These are phyloP conservation scores for Noctua janthina DNA, from an alignment of 2,888 invertebrate species.

Conservation along the genomic window DNA sequence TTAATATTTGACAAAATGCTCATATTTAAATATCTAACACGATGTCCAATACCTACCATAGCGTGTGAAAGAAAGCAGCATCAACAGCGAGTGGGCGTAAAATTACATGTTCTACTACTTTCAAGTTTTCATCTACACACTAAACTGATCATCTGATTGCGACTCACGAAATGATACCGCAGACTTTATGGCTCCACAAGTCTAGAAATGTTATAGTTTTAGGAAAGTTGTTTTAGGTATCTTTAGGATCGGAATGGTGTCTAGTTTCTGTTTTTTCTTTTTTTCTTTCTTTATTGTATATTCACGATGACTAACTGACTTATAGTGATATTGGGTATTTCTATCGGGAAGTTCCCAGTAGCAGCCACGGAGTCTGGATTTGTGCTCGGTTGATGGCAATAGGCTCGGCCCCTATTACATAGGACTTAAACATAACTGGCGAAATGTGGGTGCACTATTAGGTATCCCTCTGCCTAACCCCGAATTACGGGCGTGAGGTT, in stretches of 20 bases:
- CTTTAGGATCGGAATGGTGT: constrained; percentile 25
- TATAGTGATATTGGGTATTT: too few relatives aligned
- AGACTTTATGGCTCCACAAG: constrained; percentile 40
- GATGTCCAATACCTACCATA: not conserved
- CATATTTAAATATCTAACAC: constrained; percentile 3
- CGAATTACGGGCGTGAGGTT: too few relatives aligned
- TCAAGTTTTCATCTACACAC: constrained; percentile 45
- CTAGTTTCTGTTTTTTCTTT: constrained; percentile 22
- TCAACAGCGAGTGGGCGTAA: constrained; percentile 21
- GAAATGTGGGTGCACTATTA: too few relatives aligned
- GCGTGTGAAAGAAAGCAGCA: constrained; percentile 48
- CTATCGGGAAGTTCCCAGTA: too few relatives aligned
- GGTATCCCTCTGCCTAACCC: too few relatives aligned
- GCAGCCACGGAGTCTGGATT: too few relatives aligned
- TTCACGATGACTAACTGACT: not conserved
- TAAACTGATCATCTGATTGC: constrained; percentile 44
- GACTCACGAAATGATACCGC: constrained; percentile 31
- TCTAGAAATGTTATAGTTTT: constrained; percentile 40
- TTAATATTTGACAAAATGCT: not conserved
- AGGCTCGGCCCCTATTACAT: too few relatives aligned
- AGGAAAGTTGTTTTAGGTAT: constrained; percentile 37
- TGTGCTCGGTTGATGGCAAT: too few relatives aligned
- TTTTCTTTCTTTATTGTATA: not conserved
- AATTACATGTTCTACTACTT: constrained; percentile 50
- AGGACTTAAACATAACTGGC: too few relatives aligned